A percentile compares a stretch with the other conserved stretches of the same genome.
Evolutionary conservation across 2,888 invertebrate genomes (phyloP).

Genomic region (Ypsolopha sequella): DNA sequence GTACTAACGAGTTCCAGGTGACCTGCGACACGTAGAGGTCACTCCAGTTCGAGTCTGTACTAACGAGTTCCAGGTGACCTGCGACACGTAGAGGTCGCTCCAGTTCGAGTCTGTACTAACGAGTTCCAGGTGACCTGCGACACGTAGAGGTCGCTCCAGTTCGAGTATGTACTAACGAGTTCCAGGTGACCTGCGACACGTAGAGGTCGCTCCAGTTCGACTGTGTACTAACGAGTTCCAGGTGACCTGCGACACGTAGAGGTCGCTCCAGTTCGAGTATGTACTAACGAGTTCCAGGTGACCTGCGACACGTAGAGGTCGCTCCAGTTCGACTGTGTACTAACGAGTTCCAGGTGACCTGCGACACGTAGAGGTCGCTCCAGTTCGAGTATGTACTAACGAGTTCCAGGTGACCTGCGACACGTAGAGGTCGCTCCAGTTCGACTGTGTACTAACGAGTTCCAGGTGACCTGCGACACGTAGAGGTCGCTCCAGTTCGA

Average conservation of each 20-base stretch:
- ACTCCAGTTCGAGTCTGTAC: conserved; percentile 58
- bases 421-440: conserved; percentile 68
- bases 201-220: conserved; percentile 70
- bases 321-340: too few species aligned
- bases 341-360: conserved; percentile 77
- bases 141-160: conserved; percentile 68
- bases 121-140: conserved; percentile 77
- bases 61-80: conserved; percentile 77
- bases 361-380: conserved; percentile 71
- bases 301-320: conserved; percentile 75
- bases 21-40: conserved; percentile 75
- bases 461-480: conserved; percentile 77
- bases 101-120: conserved; percentile 70
- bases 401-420: conserved; percentile 77
- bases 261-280: conserved; percentile 66
- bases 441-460: too few species aligned
- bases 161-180: conserved; percentile 70
- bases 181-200: conserved; percentile 77
- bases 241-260: conserved; percentile 75
- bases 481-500: conserved; percentile 70
- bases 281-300: conserved; percentile 77
- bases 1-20: conserved; percentile 77
- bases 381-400: conserved; percentile 70
- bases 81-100: conserved; percentile 71
- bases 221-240: conserved; percentile 78